Conservation (phyloP, 2,888 invertebrate species). For the Minunthozetes semirufus region DNA sequence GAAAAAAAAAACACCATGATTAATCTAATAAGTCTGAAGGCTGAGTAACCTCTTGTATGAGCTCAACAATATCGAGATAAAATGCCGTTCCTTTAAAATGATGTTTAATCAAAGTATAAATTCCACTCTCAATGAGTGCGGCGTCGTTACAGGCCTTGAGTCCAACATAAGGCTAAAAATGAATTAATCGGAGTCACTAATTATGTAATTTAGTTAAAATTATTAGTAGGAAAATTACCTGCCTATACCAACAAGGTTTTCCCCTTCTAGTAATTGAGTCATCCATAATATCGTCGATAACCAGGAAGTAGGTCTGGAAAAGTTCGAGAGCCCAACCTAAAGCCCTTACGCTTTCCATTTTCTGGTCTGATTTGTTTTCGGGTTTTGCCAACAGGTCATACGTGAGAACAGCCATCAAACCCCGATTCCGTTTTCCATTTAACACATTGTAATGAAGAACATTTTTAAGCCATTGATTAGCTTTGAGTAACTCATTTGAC, state of each 20-base stretch:
- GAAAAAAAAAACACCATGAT: too few relatives aligned
- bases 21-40: too few relatives aligned
- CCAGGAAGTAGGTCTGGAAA: constrained; percentile 77
- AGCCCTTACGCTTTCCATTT: constrained; percentile 67
- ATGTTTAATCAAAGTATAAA: too few relatives aligned
- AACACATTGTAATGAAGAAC: constrained; percentile 51
- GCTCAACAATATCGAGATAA: constrained; percentile 69
- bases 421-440: constrained; percentile 52
- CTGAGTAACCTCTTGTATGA: constrained; percentile 78
- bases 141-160: constrained; percentile 43
- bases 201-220: too few relatives aligned
- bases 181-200: too few relatives aligned
- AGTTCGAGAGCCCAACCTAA: constrained; percentile 93
- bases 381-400: constrained; percentile 49
- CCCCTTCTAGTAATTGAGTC: constrained; percentile 72
- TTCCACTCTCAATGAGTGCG: too few relatives aligned
- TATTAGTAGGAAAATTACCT: too few relatives aligned
- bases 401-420: too few relatives aligned
- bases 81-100: constrained; percentile 68
- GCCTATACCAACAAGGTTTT: constrained; percentile 75
- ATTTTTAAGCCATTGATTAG: constrained; percentile 42
- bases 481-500: background rate
- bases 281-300: constrained; percentile 89
- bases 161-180: constrained; percentile 45
- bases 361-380: constrained; percentile 56